Conservation (phyloP, 1,140 invertebrate species). For the Papilio helenus region DNA sequence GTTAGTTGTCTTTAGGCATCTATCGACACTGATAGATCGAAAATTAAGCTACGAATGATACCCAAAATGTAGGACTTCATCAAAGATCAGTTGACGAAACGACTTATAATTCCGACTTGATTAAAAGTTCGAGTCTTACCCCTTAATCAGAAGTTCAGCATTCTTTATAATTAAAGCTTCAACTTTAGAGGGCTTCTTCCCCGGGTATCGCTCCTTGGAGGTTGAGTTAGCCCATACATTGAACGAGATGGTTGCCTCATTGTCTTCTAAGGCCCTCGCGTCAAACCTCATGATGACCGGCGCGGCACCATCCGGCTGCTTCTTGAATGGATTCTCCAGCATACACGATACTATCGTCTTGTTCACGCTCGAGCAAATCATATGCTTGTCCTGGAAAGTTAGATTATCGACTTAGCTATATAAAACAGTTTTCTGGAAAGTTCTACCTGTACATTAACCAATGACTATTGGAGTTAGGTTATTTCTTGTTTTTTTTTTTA, state of each 20-base stretch:
- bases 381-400: slow-evolving; percentile 80
- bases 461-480: background rate
- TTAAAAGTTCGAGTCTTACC: slow-evolving; percentile 81
- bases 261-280: slow-evolving; percentile 88
- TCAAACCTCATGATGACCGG: slow-evolving; percentile 91
- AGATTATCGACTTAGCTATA: slow-evolving; percentile 21
- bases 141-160: slow-evolving; percentile 92
- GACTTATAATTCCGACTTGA: background rate
- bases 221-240: slow-evolving; percentile 94
- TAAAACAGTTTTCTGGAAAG: background rate
- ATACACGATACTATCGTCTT: slow-evolving; percentile 90
- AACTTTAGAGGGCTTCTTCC: slow-evolving; percentile 83
- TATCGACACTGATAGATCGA: background rate
- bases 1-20: background rate
- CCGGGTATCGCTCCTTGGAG: slow-evolving; percentile 86
- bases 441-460: too few species aligned
- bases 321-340: slow-evolving; percentile 95
- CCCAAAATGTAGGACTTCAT: too few species aligned
- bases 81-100: background rate
- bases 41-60: background rate
- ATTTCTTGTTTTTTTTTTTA: background rate
- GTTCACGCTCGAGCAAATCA: slow-evolving; percentile 89
- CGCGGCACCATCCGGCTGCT: slow-evolving; percentile 80
- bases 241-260: slow-evolving; percentile 88
- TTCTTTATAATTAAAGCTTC: slow-evolving; percentile 89